phyloP scores from a whole-genome alignment of 2,888 invertebrate genomes.

The Drosophila hamatofila region DNA sequence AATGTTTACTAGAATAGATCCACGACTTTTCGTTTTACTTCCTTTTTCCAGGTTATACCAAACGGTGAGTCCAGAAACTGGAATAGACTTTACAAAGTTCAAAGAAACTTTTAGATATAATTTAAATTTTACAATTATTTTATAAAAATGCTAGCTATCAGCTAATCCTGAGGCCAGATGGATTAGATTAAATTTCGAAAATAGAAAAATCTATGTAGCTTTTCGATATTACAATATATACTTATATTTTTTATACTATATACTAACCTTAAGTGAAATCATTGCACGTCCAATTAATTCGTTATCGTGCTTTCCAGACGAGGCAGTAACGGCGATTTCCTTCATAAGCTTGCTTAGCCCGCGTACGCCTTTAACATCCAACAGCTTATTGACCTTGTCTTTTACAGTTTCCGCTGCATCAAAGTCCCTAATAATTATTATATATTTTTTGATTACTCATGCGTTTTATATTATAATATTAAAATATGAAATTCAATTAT shows the following conservation, averaged over 20 bases:
- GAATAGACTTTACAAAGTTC: constrained; percentile 89
- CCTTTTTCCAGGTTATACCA: constrained; percentile 95
- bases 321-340: constrained; percentile 96
- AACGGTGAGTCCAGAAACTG: constrained; percentile 95
- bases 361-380: constrained; percentile 93
- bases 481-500: no score
- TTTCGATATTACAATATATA: no score
- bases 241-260: no score
- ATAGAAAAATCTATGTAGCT: no score
- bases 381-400: constrained; percentile 94
- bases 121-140: no score
- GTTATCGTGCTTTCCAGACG: constrained; percentile 97
- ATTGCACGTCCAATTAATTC: constrained; percentile 96
- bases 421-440: constrained; percentile 93
- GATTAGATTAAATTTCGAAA: no score
- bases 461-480: not conserved
- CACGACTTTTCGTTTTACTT: constrained; percentile 92
- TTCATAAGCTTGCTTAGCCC: constrained; percentile 94
- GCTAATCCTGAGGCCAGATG: no score
- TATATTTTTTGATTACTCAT: no score
- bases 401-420: constrained; percentile 95
- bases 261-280: constrained; percentile 89
- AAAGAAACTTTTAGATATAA: no score
- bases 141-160: no score
- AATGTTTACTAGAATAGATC: constrained; percentile 93